Evolutionary conservation across 2,888 invertebrate species (phyloP).

Genomic region (Papilio protenor): DNA sequence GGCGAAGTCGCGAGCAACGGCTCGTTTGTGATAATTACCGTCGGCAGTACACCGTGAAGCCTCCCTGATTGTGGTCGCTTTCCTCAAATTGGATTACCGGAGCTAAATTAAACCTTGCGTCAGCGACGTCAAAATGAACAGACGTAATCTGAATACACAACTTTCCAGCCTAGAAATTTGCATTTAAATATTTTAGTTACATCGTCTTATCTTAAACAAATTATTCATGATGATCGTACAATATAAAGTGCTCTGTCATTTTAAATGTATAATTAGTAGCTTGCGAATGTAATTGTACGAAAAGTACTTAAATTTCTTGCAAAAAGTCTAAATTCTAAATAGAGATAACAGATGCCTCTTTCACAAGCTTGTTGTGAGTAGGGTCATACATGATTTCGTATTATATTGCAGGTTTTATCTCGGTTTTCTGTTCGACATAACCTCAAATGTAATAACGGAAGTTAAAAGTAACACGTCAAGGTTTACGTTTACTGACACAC

Average conservation of each 20-base stretch:
- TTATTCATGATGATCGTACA: background rate
- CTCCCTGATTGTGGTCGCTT: slow-evolving; percentile 43
- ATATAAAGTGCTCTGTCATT: background rate
- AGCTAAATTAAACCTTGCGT: slow-evolving; percentile 50
- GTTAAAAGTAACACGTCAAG: slow-evolving; percentile 9
- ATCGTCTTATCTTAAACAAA: background rate
- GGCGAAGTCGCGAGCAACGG: too few relatives aligned
- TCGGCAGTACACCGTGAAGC: slow-evolving; percentile 22
- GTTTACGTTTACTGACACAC: background rate
- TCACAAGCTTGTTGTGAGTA: background rate
- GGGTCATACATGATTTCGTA: too few relatives aligned
- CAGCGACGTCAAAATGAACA: slow-evolving; percentile 45
- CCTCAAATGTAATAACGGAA: background rate
- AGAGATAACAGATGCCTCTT: background rate
- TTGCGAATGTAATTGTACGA: background rate
- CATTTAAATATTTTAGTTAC: slow-evolving; percentile 42
- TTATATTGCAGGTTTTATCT: background rate
- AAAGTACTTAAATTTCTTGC: background rate
- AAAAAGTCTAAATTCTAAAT: background rate
- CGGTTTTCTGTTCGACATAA: background rate
- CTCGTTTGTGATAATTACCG: slow-evolving; percentile 11
- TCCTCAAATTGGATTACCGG: slow-evolving; percentile 47
- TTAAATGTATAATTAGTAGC: background rate
- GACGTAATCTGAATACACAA: slow-evolving; percentile 24
- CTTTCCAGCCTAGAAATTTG: slow-evolving; percentile 37